Conservation (phyloP, 1,140 invertebrate genomes). For the Bombus ignitus region DNA sequence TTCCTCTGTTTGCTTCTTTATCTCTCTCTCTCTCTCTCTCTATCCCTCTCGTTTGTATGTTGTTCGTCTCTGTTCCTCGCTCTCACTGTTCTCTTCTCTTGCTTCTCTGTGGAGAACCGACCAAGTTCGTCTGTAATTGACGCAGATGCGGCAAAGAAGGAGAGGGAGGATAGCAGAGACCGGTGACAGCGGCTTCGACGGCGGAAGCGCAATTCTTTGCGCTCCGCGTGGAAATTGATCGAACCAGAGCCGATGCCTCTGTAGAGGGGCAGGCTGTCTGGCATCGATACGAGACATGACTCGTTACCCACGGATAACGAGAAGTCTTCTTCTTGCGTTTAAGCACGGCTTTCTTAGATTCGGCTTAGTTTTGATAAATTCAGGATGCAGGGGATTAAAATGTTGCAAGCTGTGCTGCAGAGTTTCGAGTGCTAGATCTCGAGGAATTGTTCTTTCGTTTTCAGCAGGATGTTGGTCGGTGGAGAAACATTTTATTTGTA, state of each 20-base stretch:
- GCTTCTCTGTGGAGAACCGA: slow-evolving; percentile 10
- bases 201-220: slow-evolving; percentile 32
- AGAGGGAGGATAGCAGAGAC: neutral
- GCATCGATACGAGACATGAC: neutral
- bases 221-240: slow-evolving; percentile 35
- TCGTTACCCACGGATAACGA: neutral
- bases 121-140: slow-evolving; percentile 47
- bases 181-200: slow-evolving; percentile 21
- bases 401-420: neutral
- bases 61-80: neutral
- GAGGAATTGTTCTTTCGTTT: neutral
- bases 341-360: too few relatives aligned
- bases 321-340: neutral
- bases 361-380: neutral
- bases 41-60: too few relatives aligned
- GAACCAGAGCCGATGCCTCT: neutral
- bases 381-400: neutral
- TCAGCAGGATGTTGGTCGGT: too few relatives aligned
- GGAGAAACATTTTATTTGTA: too few relatives aligned
- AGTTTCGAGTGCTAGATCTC: too few relatives aligned
- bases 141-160: slow-evolving; percentile 22
- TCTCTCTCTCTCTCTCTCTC: neutral
- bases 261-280: neutral
- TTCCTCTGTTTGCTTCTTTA: neutral
- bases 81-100: neutral